Conservation (phyloP, 2,797 vertebrate species). For the Rhyacichthys aspro region DNA sequence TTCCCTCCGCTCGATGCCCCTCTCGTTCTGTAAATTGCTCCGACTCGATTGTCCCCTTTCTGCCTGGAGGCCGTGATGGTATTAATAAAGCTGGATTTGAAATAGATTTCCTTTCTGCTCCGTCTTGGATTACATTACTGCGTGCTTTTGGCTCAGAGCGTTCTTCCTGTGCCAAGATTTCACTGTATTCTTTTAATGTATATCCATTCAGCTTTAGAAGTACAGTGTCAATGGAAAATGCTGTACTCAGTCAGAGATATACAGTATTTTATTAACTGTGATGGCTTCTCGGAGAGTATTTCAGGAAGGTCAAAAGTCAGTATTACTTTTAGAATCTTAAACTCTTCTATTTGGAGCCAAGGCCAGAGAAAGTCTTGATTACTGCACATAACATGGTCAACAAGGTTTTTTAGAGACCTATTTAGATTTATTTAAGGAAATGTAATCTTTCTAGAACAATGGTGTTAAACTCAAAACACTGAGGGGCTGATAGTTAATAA, state of each 20-base stretch:
- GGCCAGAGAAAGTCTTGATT: too few species aligned
- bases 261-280: too few species aligned
- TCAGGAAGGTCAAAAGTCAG: too few species aligned
- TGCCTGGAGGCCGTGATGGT: slow-evolving; percentile 50
- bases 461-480: too few species aligned
- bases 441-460: too few species aligned
- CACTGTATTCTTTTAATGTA: slow-evolving; percentile 20
- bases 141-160: slow-evolving; percentile 39
- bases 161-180: slow-evolving; percentile 35
- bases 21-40: slow-evolving; percentile 44
- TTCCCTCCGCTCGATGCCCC: neutral
- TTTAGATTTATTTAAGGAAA: too few species aligned
- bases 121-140: slow-evolving; percentile 49
- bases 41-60: slow-evolving; percentile 54
- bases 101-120: slow-evolving; percentile 61
- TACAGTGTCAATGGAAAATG: neutral
- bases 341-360: too few species aligned
- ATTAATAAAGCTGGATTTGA: slow-evolving; percentile 65
- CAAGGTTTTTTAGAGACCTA: too few species aligned
- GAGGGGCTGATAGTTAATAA: too few species aligned
- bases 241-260: neutral
- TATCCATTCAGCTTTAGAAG: slow-evolving; percentile 22
- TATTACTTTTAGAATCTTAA: too few species aligned
- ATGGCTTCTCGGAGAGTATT: too few species aligned
- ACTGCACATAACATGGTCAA: too few species aligned